Evolutionary conservation across 2,113 vertebrate species (phyloP).

Genomic region (Centropristis striata): DNA sequence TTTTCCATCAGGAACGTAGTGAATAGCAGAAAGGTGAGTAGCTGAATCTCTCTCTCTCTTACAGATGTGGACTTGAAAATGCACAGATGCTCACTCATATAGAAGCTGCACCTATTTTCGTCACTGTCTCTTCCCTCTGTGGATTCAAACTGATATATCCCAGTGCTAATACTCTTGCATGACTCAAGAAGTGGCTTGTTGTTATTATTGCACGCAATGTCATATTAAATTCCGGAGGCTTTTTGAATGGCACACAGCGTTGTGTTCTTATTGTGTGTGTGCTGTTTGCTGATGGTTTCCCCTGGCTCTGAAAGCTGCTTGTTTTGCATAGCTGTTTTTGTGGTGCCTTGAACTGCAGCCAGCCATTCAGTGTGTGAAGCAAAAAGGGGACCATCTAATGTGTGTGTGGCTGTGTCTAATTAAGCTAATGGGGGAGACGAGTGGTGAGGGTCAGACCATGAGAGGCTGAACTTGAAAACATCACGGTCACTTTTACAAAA

Average conservation of each 20-base stretch:
- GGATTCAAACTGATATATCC: constrained; percentile 6
- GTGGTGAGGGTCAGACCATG: constrained; percentile 55
- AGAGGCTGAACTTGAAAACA: constrained; percentile 69
- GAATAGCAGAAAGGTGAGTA: constrained; percentile 73
- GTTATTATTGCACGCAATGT: constrained; percentile 8
- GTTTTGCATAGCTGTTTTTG: constrained; percentile 72
- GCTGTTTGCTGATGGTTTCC: constrained; percentile 54
- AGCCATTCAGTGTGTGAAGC: constrained; percentile 71
- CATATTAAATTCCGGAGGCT: constrained; percentile 23
- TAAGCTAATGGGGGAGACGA: constrained; percentile 75
- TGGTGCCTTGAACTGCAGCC: constrained; percentile 72
- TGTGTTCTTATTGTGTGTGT: constrained; percentile 28
- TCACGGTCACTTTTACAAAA: constrained; percentile 36
- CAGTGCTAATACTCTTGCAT: constrained; percentile 10
- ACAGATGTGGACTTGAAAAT: constrained; percentile 23
- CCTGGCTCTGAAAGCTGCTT: constrained; percentile 64
- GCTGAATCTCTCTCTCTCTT: constrained; percentile 14
- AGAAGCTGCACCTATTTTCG: constrained; percentile 8
- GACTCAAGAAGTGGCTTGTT: background rate
- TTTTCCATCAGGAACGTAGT: constrained; percentile 55
- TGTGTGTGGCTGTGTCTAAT: constrained; percentile 82
- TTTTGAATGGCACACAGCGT: constrained; percentile 24
- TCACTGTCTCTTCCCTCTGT: background rate
- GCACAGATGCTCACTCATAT: constrained; percentile 24
- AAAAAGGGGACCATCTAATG: constrained; percentile 65